A percentile compares a stretch with the other conserved stretches of the same genome.
Evolutionary conservation across 1,140 invertebrate species (phyloP).

Genomic region (Arctopsyche grandis): DNA sequence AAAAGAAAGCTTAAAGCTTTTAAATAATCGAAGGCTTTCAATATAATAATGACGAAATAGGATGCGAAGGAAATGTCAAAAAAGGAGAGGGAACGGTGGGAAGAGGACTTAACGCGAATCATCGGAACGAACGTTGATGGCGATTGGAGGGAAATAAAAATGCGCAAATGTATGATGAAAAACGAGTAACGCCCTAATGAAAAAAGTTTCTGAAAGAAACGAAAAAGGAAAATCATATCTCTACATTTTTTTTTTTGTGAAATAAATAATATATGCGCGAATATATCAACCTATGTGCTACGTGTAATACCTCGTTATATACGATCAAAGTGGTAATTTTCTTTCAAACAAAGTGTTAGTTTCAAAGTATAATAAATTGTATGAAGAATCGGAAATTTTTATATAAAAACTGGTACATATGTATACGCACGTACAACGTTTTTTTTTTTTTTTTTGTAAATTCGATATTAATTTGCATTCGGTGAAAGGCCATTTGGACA

Average conservation of each 20-base stretch:
- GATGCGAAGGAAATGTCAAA: conserved; percentile 41
- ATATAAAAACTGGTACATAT: too few relatives aligned
- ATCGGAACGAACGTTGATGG: conserved; percentile 31
- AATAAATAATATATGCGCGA: not conserved
- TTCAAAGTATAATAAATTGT: too few relatives aligned
- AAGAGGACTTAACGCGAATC: not conserved
- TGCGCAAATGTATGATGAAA: conserved; percentile 30
- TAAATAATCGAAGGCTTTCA: conserved; percentile 49
- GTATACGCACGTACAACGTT: too few relatives aligned
- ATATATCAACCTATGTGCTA: not conserved
- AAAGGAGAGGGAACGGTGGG: not conserved
- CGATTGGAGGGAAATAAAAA: conserved; percentile 30
- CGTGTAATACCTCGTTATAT: too few relatives aligned
- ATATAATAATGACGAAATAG: conserved; percentile 46
- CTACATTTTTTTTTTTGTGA: not conserved
- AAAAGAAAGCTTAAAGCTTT: conserved; percentile 49
- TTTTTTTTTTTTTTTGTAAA: too few relatives aligned
- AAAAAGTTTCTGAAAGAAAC: conserved; percentile 9
- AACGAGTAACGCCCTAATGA: conserved; percentile 24
- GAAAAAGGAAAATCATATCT: conserved; percentile 6
- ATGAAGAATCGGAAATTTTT: too few relatives aligned
- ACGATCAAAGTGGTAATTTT: not conserved
- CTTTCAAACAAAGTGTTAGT: too few relatives aligned
- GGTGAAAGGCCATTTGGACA: not conserved
- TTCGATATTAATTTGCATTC: not conserved